These are phyloP conservation scores for Callitettix versicolor DNA, from an alignment of 1,140 invertebrate species.

Conservation along the genomic window DNA sequence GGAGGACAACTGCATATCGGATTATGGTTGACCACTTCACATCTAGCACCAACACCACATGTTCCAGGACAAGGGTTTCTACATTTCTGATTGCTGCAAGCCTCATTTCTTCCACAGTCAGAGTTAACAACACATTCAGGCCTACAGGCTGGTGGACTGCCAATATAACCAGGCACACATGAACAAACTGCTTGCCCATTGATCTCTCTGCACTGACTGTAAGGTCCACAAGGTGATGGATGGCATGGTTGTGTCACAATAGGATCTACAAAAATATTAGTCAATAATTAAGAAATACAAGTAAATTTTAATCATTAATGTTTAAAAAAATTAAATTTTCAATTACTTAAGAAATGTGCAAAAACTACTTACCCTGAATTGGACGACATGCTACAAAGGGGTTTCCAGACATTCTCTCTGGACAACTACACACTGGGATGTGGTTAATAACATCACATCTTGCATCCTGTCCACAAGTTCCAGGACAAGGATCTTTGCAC, in stretches of 20 bases:
- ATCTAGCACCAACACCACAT: slow-evolving; percentile 52
- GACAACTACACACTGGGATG: slow-evolving; percentile 53
- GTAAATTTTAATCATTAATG: background rate
- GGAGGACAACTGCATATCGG: slow-evolving; percentile 55
- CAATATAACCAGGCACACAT: slow-evolving; percentile 51
- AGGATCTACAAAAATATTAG: slow-evolving; percentile 19
- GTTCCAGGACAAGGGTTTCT: slow-evolving; percentile 57
- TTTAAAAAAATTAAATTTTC: slow-evolving; percentile 36
- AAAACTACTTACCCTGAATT: too few species aligned
- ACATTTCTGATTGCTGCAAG: slow-evolving; percentile 61
- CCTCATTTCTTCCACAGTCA: slow-evolving; percentile 52
- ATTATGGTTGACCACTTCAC: slow-evolving; percentile 54
- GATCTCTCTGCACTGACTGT: slow-evolving; percentile 48
- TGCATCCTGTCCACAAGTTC: slow-evolving; percentile 57
- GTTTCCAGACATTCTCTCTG: slow-evolving; percentile 55
- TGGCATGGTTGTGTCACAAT: slow-evolving; percentile 34
- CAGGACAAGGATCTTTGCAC: slow-evolving; percentile 63
- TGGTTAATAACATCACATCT: slow-evolving; percentile 56
- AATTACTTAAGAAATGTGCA: too few species aligned
- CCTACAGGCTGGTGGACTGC: slow-evolving; percentile 56
- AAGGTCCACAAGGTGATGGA: slow-evolving; percentile 43
- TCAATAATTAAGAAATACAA: background rate
- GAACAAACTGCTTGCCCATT: slow-evolving; percentile 53
- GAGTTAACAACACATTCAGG: slow-evolving; percentile 65
- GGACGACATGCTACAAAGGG: too few species aligned